A percentile compares a stretch with the other conserved stretches of the same genome.
Conservation (phyloP, 2,888 invertebrate species). For the Tenthredo distinguenda region DNA sequence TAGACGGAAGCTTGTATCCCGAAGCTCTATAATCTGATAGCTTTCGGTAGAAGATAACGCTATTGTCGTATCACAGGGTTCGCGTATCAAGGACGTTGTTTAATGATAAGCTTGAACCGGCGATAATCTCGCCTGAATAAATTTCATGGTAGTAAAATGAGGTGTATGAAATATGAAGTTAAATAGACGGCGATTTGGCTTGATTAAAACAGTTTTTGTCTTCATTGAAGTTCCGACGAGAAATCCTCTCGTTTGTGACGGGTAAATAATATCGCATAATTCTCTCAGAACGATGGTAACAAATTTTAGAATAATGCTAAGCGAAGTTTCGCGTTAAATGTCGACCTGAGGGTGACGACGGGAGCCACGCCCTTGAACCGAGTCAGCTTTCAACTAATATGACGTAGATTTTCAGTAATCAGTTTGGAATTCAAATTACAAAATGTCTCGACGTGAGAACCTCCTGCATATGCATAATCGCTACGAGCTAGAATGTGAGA, state of each 20-base stretch:
- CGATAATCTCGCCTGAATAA: conserved; percentile 20
- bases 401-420: neutral
- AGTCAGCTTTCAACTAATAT: conserved; percentile 19
- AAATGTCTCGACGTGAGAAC: neutral
- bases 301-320: neutral
- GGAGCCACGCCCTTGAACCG: conserved; percentile 5
- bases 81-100: neutral
- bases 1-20: neutral
- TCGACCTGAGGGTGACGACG: neutral
- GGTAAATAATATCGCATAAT: neutral
- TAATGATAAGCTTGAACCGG: neutral
- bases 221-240: neutral
- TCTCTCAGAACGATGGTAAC: neutral
- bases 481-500: neutral
- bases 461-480: neutral
- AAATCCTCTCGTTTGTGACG: neutral
- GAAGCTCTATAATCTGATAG: neutral
- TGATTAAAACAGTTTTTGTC: neutral
- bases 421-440: neutral
- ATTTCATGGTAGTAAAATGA: neutral
- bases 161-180: neutral
- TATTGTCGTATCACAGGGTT: neutral
- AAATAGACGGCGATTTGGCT: neutral
- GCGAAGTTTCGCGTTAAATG: neutral
- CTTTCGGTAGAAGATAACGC: neutral